Evolutionary conservation across 2,888 invertebrate genomes (phyloP), one percentile per base, ranked within the genome.

Genomic region (Brenthis hecate): DNA sequence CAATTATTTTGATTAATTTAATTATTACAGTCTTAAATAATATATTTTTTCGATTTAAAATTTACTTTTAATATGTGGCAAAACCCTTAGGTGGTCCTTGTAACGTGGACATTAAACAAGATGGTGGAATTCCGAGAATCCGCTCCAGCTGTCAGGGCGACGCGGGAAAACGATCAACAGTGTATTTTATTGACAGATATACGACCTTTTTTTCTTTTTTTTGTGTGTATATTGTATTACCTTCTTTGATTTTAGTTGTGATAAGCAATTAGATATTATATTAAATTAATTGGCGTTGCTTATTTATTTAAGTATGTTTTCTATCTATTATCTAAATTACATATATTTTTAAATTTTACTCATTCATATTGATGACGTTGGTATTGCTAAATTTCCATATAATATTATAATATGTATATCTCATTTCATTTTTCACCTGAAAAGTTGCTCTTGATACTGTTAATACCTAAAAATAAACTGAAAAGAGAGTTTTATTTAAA

Each of bases 51-150:
- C 8, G 11, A 43, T 43, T 43, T 43, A 43, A 11, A 43, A 11
- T 54, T 63, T 55, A 55, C 13, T 63, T 56, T 28, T 14, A 47
- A 48, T 55, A 28, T 55, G 43, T 66, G 58, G 16, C 43, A 63
- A 14, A 23, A 23, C 23, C 55, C 55, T 36, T 50, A 60, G 65
- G 68, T 71, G 71, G 68, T 68, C 71, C 61, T 68, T 61, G 62
- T 61, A 71, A 61, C 13, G 56, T 62, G 65, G 58, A 65, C 63
- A 63, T 66, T 63, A 63, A 66, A 73, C 73, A 74, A 74, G 69
- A 66, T 69, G 66, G 69, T 60, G 74, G 80, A 76, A 80, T 79
- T 78, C 76, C 70, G 63, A 66, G 79, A 79, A 79, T 78, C 72
- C 73, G 71, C 67, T 60, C 68, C 54, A 69, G 50, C 69, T 72